phyloP scores from a whole-genome alignment of 2,113 vertebrate genomes.

The Nothocercus julius region DNA sequence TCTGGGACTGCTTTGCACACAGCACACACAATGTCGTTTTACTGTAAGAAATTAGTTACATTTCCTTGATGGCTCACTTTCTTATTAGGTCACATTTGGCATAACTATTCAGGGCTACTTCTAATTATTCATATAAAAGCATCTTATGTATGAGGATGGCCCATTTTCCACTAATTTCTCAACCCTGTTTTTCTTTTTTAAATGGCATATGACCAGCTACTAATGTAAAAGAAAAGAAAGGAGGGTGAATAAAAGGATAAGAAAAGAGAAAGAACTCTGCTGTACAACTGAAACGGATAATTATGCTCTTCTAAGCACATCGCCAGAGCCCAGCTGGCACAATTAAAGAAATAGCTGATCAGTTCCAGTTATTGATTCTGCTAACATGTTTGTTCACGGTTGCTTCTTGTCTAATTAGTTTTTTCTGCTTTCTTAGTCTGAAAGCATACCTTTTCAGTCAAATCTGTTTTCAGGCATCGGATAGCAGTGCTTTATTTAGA shows the following conservation, averaged over 20 bases:
- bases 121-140: slow-evolving; percentile 71
- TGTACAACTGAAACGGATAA: slow-evolving; percentile 64
- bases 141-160: slow-evolving; percentile 48
- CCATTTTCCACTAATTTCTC: slow-evolving; percentile 66
- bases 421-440: slow-evolving; percentile 81
- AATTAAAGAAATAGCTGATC: slow-evolving; percentile 87
- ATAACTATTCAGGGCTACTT: slow-evolving; percentile 44
- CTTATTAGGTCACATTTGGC: slow-evolving; percentile 69
- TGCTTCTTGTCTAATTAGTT: slow-evolving; percentile 85
- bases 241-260: slow-evolving; percentile 40
- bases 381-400: slow-evolving; percentile 85
- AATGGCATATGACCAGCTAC: slow-evolving; percentile 64
- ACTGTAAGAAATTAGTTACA: slow-evolving; percentile 73
- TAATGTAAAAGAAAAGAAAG: slow-evolving; percentile 50
- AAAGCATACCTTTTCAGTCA: slow-evolving; percentile 80
- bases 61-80: slow-evolving; percentile 71
- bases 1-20: slow-evolving; percentile 6
- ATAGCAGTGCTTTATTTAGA: slow-evolving; percentile 65
- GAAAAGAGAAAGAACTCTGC: slow-evolving; percentile 61
- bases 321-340: slow-evolving; percentile 76
- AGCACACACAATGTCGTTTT: slow-evolving; percentile 57
- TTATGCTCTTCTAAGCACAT: slow-evolving; percentile 78
- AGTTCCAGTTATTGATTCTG: slow-evolving; percentile 86
- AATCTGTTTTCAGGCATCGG: slow-evolving; percentile 77
- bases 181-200: slow-evolving; percentile 64